phyloP scores from a whole-genome alignment of 2,797 vertebrate species.

The Cottoperca gobio region DNA sequence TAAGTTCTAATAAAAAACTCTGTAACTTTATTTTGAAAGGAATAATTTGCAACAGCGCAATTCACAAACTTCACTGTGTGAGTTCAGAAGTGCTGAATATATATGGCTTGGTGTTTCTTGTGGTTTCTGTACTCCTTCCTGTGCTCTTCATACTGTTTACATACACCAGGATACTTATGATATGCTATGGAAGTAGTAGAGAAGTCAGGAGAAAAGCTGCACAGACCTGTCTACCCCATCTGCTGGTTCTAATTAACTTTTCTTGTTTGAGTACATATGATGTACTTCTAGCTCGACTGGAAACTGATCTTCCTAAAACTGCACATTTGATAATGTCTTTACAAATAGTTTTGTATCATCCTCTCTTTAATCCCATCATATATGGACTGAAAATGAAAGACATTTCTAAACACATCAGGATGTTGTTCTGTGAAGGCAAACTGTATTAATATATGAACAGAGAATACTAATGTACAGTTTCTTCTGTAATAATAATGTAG shows the following conservation, averaged over 20 bases:
- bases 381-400: too few relatives aligned
- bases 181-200: background rate
- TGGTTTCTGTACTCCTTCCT: background rate
- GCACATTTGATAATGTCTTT: background rate
- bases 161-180: background rate
- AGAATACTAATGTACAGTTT: background rate
- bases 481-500: background rate
- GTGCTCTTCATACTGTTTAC: background rate
- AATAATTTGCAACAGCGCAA: background rate
- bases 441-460: too few relatives aligned
- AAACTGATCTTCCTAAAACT: background rate
- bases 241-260: conserved; percentile 12
- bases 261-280: conserved; percentile 3
- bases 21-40: background rate
- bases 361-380: too few relatives aligned
- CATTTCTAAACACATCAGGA: too few relatives aligned
- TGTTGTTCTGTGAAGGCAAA: too few relatives aligned
- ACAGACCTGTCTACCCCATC: background rate
- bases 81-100: background rate
- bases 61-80: background rate
- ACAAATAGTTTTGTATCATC: background rate
- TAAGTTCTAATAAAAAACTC: background rate
- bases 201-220: background rate
- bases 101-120: background rate
- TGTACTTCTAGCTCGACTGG: background rate